phyloP scores from a whole-genome alignment of 2,888 invertebrate species.

The Mongoloraphidia duomilia region DNA sequence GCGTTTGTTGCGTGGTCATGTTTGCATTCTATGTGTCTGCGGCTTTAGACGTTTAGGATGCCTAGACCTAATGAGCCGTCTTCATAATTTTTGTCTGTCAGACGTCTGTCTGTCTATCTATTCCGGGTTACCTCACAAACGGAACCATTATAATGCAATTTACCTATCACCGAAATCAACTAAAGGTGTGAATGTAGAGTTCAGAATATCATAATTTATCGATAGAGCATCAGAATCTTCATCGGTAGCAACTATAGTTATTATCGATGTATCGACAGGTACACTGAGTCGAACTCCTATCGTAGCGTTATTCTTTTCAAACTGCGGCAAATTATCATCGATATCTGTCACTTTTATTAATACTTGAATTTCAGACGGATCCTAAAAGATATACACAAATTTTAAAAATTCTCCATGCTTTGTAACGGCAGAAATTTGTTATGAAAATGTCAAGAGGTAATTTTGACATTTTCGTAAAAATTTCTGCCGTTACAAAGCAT shows the following conservation, averaged over 20 bases:
- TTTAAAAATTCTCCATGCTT: neutral
- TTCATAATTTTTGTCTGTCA: no score
- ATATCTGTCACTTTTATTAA: slow-evolving; percentile 49
- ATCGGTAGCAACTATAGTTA: slow-evolving; percentile 51
- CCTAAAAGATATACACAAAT: slow-evolving; percentile 27
- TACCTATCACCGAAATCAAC: slow-evolving; percentile 16
- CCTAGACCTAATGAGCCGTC: no score
- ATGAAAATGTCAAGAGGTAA: no score
- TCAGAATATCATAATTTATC: slow-evolving; percentile 46
- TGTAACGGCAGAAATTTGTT: no score
- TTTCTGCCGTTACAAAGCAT: no score
- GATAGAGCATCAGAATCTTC: slow-evolving; percentile 50
- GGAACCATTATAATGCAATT: neutral
- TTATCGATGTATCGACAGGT: slow-evolving; percentile 54
- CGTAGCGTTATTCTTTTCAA: slow-evolving; percentile 45
- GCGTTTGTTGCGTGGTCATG: no score
- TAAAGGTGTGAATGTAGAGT: slow-evolving; percentile 38
- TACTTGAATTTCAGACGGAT: slow-evolving; percentile 53
- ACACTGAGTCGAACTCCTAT: slow-evolving; percentile 62
- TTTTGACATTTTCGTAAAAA: no score
- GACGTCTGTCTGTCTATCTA: no score
- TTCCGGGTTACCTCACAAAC: no score
- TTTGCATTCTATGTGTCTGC: no score
- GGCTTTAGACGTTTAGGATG: no score
- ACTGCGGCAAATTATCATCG: slow-evolving; percentile 60